These are phyloP conservation scores for Macaca nemestrina DNA, from an alignment of 2,113 vertebrate genomes.

Conservation along the genomic window DNA sequence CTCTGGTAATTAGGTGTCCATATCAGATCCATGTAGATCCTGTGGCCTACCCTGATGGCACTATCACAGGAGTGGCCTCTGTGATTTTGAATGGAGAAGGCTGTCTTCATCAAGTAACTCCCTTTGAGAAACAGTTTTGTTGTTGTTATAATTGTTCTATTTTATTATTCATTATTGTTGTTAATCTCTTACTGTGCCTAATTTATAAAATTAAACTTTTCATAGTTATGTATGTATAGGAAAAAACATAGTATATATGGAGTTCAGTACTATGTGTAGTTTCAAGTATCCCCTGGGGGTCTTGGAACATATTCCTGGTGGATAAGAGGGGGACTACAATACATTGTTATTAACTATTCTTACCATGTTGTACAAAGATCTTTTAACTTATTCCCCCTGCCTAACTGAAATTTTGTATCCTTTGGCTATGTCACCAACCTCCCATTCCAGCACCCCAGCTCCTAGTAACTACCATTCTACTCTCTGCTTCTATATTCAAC, in stretches of 20 bases:
- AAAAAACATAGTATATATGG: not conserved
- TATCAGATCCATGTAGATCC: rapidly evolving
- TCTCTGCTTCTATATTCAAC: not conserved
- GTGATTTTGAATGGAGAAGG: not conserved
- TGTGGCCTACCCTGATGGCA: not conserved
- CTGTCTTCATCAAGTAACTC: not conserved
- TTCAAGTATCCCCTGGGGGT: not conserved
- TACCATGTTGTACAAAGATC: not conserved
- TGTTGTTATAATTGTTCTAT: not conserved
- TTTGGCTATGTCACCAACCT: not conserved
- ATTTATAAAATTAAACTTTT: not conserved
- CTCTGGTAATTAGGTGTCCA: not conserved
- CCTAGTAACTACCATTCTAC: not conserved
- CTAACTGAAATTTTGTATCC: not conserved
- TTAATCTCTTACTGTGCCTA: not conserved
- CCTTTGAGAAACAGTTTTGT: not conserved
- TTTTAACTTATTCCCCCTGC: not conserved
- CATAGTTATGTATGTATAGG: not conserved
- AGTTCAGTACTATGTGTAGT: not conserved
- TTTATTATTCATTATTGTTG: not conserved
- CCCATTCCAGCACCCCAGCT: not conserved
- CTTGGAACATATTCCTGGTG: not conserved
- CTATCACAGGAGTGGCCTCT: not conserved
- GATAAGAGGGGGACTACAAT: not conserved
- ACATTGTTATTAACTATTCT: not conserved